Evolutionary conservation across 2,888 invertebrate species (phyloP).

Genomic region (Omphaloscelis lunosa): DNA sequence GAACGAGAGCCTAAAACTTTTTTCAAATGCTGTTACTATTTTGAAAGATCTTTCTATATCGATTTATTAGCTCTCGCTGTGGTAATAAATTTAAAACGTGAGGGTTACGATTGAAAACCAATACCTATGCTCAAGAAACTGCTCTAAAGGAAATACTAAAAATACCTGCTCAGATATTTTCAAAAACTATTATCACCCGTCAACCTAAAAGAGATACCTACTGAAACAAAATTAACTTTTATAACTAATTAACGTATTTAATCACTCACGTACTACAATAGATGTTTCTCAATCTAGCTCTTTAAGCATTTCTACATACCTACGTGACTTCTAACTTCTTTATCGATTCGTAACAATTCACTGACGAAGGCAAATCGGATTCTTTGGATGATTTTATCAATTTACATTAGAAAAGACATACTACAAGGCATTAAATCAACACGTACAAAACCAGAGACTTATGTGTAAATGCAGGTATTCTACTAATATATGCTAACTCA

Average conservation of each 20-base stretch:
- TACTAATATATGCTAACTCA: conserved; percentile 67
- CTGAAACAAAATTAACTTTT: not conserved
- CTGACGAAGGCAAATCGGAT: conserved; percentile 3
- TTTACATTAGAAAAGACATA: not conserved
- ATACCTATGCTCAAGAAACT: not conserved
- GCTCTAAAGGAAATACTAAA: not conserved
- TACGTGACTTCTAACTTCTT: conserved; percentile 34
- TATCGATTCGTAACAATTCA: conserved; percentile 2
- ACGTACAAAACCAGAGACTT: not conserved
- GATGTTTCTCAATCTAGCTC: not conserved
- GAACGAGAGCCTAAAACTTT: not conserved
- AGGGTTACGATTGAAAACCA: not conserved
- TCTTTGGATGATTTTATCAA: not conserved
- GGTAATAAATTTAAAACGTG: not conserved
- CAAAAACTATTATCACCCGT: not conserved
- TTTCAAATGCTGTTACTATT: not conserved
- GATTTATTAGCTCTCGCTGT: conserved; percentile 1
- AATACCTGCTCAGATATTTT: not conserved
- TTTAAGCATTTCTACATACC: conserved; percentile 3
- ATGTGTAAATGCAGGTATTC: conserved; percentile 7
- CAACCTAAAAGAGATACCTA: not conserved
- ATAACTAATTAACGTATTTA: too few species aligned
- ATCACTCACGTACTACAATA: not conserved
- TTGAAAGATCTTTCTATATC: not conserved
- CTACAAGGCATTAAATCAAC: not conserved